Evolutionary conservation across 1,140 invertebrate genomes (phyloP).

Genomic region (Phenacoccus solenopsis): DNA sequence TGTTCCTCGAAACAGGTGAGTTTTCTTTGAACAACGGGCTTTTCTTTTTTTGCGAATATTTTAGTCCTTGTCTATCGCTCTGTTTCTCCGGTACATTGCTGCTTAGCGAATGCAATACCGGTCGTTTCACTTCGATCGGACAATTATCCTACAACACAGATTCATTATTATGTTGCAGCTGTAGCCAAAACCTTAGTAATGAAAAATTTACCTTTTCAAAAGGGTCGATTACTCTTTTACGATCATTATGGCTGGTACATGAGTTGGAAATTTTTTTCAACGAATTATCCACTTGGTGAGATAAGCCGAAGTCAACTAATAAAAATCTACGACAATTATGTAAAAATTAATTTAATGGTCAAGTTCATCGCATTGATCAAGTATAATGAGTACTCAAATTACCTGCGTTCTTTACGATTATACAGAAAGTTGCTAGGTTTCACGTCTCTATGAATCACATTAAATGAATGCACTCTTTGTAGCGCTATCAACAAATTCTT

Average conservation of each 20-base stretch:
- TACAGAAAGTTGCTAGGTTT: constrained; percentile 89
- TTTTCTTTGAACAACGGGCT: constrained; percentile 21
- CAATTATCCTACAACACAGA: neutral
- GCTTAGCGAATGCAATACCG: neutral
- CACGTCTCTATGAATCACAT: constrained; percentile 83
- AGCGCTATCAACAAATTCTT: constrained; percentile 66
- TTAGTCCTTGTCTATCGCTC: neutral
- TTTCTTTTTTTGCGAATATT: constrained; percentile 11
- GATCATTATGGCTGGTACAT: neutral
- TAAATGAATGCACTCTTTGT: constrained; percentile 64
- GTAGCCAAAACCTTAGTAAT: neutral
- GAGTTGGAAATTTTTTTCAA: neutral
- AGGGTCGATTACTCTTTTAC: neutral
- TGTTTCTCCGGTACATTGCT: neutral
- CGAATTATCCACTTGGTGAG: constrained; percentile 38
- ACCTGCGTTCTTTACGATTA: constrained; percentile 57
- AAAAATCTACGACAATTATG: constrained; percentile 40
- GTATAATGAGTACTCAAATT: neutral
- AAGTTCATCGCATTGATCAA: neutral
- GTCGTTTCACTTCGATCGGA: neutral
- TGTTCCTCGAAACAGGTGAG: constrained; percentile 20
- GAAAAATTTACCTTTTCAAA: neutral
- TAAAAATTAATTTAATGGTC: neutral
- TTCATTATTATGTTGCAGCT: neutral
- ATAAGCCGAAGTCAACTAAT: constrained; percentile 81